Evolutionary conservation across 2,888 invertebrate genomes (phyloP).

Genomic region (Eilema depressum): DNA sequence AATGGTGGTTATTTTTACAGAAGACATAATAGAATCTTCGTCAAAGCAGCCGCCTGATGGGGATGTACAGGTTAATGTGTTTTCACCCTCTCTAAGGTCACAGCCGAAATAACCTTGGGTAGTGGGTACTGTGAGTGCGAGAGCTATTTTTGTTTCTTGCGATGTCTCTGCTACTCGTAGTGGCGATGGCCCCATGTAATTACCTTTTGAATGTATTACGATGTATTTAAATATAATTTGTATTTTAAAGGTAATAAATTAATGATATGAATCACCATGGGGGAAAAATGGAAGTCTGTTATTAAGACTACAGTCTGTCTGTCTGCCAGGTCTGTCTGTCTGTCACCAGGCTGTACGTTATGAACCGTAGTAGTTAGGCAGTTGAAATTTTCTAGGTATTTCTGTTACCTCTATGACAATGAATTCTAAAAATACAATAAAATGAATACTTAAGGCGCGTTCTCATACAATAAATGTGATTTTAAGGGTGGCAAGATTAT

Average conservation of each 20-base stretch:
- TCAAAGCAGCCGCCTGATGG: background rate
- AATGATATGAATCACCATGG: background rate
- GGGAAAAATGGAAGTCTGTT: too few species aligned
- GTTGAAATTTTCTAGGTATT: too few species aligned
- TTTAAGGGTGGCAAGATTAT: too few species aligned
- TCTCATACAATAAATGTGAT: too few species aligned
- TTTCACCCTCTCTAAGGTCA: background rate
- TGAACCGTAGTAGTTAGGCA: too few species aligned
- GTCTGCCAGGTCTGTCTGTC: too few species aligned
- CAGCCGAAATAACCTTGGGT: background rate
- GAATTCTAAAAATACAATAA: too few species aligned
- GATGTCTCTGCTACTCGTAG: background rate
- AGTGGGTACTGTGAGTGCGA: background rate
- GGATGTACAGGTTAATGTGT: background rate
- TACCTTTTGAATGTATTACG: background rate
- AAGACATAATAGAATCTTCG: background rate
- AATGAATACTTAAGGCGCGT: too few species aligned
- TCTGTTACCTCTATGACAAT: too few species aligned
- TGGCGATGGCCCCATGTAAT: background rate
- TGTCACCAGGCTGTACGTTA: too few species aligned
- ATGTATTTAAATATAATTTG: background rate
- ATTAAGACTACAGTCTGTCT: too few species aligned
- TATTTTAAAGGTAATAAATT: background rate
- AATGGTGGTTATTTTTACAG: background rate
- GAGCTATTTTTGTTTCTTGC: constrained; percentile 1